These are phyloP conservation scores for Sweltsa coloradensis DNA, from an alignment of 1,140 invertebrate genomes.

Conservation along the genomic window DNA sequence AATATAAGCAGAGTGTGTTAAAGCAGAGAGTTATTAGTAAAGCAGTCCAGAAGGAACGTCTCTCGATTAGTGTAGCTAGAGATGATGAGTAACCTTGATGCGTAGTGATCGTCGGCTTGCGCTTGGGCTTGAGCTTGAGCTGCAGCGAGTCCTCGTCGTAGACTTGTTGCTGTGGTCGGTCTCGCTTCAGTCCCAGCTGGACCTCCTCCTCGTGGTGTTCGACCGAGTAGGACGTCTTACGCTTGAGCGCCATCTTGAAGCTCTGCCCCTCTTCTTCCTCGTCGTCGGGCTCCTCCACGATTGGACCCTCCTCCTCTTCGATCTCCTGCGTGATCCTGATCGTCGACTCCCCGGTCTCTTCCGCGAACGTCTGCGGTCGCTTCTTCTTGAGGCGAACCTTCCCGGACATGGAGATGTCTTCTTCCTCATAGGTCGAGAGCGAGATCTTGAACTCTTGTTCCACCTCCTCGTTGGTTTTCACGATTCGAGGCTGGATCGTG, in stretches of 20 bases:
- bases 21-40: no score
- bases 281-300: conserved; percentile 27
- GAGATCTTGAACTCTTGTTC: conserved; percentile 78
- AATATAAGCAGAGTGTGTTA: background rate
- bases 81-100: conserved; percentile 20
- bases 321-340: conserved; percentile 56
- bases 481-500: conserved; percentile 54
- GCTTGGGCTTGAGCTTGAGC: conserved; percentile 39
- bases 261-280: conserved; percentile 32
- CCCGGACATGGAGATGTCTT: conserved; percentile 71
- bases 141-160: conserved; percentile 46
- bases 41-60: no score
- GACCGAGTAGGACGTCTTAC: conserved; percentile 24
- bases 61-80: no score
- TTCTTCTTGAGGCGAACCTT: conserved; percentile 66
- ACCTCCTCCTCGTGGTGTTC: conserved; percentile 32
- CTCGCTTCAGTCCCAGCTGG: conserved; percentile 34
- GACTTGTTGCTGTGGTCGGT: conserved; percentile 23
- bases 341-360: conserved; percentile 57
- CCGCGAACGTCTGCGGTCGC: conserved; percentile 49
- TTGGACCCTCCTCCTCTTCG: conserved; percentile 45
- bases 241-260: conserved; percentile 24
- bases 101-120: conserved; percentile 39
- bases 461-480: conserved; percentile 66
- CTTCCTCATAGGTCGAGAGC: conserved; percentile 69